Evolutionary conservation across 2,888 invertebrate genomes (phyloP).

Genomic region (Caenorhabditis becei): DNA sequence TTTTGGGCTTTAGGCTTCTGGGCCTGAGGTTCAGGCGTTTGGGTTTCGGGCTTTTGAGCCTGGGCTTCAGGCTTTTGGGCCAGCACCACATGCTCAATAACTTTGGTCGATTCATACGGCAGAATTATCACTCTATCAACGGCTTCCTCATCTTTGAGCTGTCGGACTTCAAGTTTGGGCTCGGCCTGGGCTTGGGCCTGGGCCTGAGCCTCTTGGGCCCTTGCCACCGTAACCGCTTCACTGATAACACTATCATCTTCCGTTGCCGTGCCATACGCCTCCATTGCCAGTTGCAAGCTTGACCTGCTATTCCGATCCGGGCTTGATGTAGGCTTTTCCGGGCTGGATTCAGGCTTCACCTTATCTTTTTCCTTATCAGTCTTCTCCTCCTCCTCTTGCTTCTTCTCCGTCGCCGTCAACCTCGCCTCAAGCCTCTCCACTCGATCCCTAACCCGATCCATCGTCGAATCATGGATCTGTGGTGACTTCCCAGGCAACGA

Average conservation of each 20-base stretch:
- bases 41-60: background rate
- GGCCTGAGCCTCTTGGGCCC: no score
- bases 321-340: constrained; percentile 18
- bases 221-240: no score
- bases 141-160: constrained; percentile 8
- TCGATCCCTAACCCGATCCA: constrained; percentile 67
- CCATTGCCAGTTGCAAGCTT: constrained; percentile 71
- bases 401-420: constrained; percentile 61
- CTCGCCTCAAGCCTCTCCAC: constrained; percentile 70
- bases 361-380: background rate
- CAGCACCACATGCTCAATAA: constrained; percentile 10
- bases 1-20: background rate
- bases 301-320: constrained; percentile 64
- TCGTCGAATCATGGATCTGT: constrained; percentile 57
- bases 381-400: constrained; percentile 31
- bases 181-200: constrained; percentile 27
- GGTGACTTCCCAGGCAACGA: constrained; percentile 69
- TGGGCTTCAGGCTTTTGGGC: background rate
- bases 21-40: background rate
- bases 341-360: background rate
- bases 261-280: constrained; percentile 73
- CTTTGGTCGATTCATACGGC: constrained; percentile 27
- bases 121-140: constrained; percentile 31
- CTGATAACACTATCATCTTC: constrained; percentile 63
- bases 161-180: constrained; percentile 22